These are phyloP conservation scores for Anas platyrhynchos DNA, from an alignment of 2,113 vertebrate genomes.

Conservation along the genomic window DNA sequence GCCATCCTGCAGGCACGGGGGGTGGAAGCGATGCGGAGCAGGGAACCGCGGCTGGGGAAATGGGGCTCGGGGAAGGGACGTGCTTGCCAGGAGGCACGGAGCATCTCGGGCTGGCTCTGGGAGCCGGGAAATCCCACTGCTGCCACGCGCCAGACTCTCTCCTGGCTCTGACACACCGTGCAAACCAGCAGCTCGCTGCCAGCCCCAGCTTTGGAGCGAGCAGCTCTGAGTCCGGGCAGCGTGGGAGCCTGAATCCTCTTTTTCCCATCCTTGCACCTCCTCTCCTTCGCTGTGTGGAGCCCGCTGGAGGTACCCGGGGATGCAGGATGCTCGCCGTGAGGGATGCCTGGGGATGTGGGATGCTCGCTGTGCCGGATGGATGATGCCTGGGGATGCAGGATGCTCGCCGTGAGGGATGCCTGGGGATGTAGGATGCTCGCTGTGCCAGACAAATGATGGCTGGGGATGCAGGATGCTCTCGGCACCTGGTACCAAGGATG, in stretches of 20 bases:
- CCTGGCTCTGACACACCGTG: background rate
- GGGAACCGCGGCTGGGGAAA: background rate
- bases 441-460: background rate
- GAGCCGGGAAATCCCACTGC: conserved; percentile 25
- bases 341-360: background rate
- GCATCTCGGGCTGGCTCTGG: background rate
- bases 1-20: background rate
- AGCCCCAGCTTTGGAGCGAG: background rate
- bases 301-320: background rate
- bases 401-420: background rate
- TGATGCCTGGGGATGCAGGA: background rate
- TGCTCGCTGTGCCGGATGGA: background rate
- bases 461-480: background rate
- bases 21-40: background rate
- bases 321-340: background rate
- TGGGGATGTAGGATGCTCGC: background rate
- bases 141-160: background rate
- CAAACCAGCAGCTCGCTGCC: background rate
- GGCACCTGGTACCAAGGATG: background rate
- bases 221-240: background rate
- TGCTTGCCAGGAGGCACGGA: background rate
- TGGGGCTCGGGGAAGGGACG: background rate
- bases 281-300: background rate
- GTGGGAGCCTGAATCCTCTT: background rate
- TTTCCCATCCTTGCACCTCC: background rate